phyloP scores from a whole-genome alignment of 2,888 invertebrate genomes.

The Drosophila quasianomalipes region DNA sequence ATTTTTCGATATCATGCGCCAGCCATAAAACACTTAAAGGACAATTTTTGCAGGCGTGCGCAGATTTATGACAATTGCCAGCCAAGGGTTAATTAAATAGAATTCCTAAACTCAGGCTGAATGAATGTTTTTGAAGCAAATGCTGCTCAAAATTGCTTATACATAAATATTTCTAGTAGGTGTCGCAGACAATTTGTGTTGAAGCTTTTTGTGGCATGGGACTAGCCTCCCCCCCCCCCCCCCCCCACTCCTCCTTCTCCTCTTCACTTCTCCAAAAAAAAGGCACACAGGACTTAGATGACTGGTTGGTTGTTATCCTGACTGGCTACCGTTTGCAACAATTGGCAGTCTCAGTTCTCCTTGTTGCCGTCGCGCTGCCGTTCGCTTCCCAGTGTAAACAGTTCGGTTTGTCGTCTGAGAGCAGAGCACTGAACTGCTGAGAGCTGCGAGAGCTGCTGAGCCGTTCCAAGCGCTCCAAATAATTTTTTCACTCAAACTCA shows the following conservation, averaged over 20 bases:
- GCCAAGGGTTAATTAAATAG: conserved; percentile 73
- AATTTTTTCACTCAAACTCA: conserved; percentile 57
- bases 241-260: not conserved
- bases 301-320: conserved; percentile 37
- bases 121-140: conserved; percentile 53
- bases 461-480: conserved; percentile 53
- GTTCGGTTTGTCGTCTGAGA: conserved; percentile 46
- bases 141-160: conserved; percentile 52
- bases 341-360: conserved; percentile 73
- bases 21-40: conserved; percentile 78
- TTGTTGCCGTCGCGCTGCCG: conserved; percentile 25
- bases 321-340: conserved; percentile 73
- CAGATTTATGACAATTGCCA: conserved; percentile 52
- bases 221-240: conserved; percentile 6
- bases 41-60: conserved; percentile 63
- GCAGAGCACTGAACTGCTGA: not conserved
- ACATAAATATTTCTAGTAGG: conserved; percentile 64
- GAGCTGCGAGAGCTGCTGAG: conserved; percentile 16
- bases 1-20: conserved; percentile 56
- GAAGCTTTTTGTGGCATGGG: conserved; percentile 43
- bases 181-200: conserved; percentile 37
- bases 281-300: conserved; percentile 53
- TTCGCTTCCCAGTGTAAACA: conserved; percentile 73
- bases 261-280: conserved; percentile 1
- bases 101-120: conserved; percentile 49